These are phyloP conservation scores for Poecilia wingei DNA, from an alignment of 2,797 vertebrate species.

Conservation along the genomic window DNA sequence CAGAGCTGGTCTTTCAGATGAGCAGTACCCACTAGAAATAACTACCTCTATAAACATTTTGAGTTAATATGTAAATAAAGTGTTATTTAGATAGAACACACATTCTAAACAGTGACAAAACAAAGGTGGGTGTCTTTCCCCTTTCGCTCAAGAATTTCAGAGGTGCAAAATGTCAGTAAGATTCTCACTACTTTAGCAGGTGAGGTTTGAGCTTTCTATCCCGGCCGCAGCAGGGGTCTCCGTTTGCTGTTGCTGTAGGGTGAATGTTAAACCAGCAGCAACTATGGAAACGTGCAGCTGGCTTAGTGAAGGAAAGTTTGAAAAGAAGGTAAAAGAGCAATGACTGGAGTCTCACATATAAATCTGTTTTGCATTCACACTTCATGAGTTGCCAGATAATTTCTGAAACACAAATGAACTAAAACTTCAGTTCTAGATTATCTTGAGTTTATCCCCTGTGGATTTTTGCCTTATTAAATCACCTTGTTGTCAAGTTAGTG, in stretches of 20 bases:
- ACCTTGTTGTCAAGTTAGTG: not conserved
- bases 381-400: not conserved
- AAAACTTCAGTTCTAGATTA: not conserved
- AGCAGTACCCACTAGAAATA: no score
- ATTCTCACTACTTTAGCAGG: not conserved
- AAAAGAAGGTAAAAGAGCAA: not conserved
- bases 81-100: no score
- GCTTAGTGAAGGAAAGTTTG: not conserved
- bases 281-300: not conserved
- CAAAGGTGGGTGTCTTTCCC: no score
- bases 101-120: not conserved
- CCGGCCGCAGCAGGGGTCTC: not conserved
- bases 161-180: not conserved
- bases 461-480: not conserved
- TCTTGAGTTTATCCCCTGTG: not conserved
- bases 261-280: conserved; percentile 20
- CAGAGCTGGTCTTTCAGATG: no score
- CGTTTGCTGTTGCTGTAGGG: conserved; percentile 7
- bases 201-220: conserved; percentile 1
- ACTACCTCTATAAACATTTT: no score
- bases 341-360: not conserved
- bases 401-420: not conserved
- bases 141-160: not conserved
- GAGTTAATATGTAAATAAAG: no score
- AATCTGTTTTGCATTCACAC: not conserved